These are phyloP conservation scores for Platypus cylindrus DNA, from an alignment of 2,888 invertebrate genomes.

Conservation along the genomic window DNA sequence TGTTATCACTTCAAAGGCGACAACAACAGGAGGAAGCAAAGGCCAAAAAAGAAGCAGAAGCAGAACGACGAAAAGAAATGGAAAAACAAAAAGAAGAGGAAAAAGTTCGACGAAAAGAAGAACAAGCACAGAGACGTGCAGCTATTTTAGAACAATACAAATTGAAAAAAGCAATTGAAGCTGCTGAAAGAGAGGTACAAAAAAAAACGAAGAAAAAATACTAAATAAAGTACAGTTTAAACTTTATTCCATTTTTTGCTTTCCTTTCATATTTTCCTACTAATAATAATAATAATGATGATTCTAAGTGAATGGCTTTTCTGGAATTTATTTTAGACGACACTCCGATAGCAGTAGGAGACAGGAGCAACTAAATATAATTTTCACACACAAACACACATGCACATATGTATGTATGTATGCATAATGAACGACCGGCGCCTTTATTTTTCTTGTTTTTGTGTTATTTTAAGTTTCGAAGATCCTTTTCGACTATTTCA, in stretches of 20 bases:
- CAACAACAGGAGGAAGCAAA: conserved; percentile 84
- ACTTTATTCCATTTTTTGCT: background rate
- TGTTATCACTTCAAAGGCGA: conserved; percentile 77
- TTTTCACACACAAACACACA: no score
- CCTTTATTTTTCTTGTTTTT: conserved; percentile 13
- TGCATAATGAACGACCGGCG: conserved; percentile 6
- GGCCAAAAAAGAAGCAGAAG: conserved; percentile 70
- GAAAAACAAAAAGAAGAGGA: conserved; percentile 66
- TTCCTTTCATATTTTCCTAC: no score
- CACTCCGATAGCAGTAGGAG: no score
- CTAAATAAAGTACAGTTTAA: no score
- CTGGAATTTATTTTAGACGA: no score
- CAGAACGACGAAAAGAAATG: conserved; percentile 59
- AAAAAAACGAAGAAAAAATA: no score
- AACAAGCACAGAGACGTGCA: conserved; percentile 77
- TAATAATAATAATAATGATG: no score
- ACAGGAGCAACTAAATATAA: no score
- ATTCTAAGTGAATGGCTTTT: no score
- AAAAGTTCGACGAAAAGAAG: conserved; percentile 60
- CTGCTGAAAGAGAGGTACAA: conserved; percentile 79
- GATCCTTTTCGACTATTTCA: conserved; percentile 19
- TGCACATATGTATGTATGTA: no score
- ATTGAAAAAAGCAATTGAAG: conserved; percentile 84
- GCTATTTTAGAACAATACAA: conserved; percentile 87
- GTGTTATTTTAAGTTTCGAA: conserved; percentile 17